Percentiles rank a stretch among this genome's conserved stretches.
These are phyloP conservation scores for Upupa epops DNA, from an alignment of 2,113 vertebrate genomes.

Conservation along the genomic window DNA sequence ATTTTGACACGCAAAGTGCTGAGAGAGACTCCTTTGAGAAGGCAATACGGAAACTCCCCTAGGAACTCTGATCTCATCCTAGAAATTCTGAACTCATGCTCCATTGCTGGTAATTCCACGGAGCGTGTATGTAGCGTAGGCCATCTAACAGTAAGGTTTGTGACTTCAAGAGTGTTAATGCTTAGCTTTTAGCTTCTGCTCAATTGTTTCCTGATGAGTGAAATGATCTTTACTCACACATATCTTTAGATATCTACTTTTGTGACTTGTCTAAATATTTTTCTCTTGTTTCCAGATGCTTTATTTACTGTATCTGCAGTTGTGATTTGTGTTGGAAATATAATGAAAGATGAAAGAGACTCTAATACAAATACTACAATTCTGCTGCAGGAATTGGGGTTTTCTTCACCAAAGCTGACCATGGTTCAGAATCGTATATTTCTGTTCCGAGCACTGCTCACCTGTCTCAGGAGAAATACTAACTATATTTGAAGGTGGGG, in stretches of 20 bases:
- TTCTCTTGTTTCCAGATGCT: neutral
- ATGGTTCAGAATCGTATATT: neutral
- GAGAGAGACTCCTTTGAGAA: neutral
- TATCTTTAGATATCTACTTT: neutral
- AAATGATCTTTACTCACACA: neutral
- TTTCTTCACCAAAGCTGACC: neutral
- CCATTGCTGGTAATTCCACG: neutral
- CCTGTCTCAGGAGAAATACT: neutral
- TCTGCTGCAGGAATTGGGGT: neutral
- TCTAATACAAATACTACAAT: neutral
- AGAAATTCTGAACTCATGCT: neutral
- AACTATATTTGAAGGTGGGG: too few species aligned
- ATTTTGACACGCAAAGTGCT: too few species aligned
- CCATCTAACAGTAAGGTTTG: neutral
- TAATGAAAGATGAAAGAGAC: neutral
- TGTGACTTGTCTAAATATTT: neutral
- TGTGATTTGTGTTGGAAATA: neutral
- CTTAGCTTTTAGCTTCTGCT: neutral
- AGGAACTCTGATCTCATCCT: neutral
- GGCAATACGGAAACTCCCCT: neutral
- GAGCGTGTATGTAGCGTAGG: fast-evolving
- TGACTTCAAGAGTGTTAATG: neutral
- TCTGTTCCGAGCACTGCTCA: neutral
- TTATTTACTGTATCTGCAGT: neutral
- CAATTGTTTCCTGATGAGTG: neutral